Evolutionary conservation across 2,113 vertebrate genomes (phyloP).

Genomic region (Pristiophorus japonicus): DNA sequence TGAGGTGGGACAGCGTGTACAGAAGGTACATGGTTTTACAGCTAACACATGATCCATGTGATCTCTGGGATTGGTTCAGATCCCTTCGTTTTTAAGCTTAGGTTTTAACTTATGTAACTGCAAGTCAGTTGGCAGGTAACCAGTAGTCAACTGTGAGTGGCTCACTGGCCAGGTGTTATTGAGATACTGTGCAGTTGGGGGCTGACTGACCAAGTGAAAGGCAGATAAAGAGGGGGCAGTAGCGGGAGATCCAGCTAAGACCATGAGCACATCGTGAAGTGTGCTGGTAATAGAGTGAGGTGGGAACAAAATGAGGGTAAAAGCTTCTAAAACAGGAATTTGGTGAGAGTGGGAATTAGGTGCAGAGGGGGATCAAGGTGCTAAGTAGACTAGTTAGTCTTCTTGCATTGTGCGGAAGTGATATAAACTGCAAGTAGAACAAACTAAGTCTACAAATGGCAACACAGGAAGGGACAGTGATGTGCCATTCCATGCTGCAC

Average conservation of each 20-base stretch:
- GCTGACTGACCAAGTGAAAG: not conserved
- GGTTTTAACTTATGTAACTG: not conserved
- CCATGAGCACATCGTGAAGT: not conserved
- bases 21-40: not conserved
- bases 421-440: not conserved
- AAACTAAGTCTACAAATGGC: not conserved
- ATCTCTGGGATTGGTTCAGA: not conserved
- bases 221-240: too few relatives aligned
- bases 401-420: not conserved
- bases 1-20: not conserved
- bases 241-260: not conserved
- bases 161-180: not conserved
- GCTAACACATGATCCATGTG: not conserved
- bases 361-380: not conserved
- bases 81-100: not conserved
- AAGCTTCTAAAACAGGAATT: not conserved
- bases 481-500: not conserved
- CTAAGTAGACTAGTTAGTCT: not conserved
- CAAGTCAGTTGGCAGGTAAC: not conserved
- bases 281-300: not conserved
- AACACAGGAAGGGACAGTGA: not conserved
- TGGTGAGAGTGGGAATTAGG: too few relatives aligned
- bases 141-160: not conserved
- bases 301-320: not conserved
- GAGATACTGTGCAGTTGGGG: not conserved